phyloP scores from a whole-genome alignment of 2,888 invertebrate species.

The Drosophila helvetica region DNA sequence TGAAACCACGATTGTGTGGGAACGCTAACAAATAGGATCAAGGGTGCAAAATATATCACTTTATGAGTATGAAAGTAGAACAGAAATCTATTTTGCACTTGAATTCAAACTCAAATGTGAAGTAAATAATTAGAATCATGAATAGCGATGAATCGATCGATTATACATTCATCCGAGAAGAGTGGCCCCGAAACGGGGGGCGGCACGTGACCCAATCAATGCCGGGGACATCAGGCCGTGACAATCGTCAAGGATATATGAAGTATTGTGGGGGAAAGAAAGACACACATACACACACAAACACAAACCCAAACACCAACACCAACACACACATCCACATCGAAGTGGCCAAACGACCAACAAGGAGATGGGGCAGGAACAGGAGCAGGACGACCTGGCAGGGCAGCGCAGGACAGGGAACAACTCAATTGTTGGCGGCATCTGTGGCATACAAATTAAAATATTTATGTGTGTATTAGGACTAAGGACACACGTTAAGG shows the following conservation, averaged over 20 bases:
- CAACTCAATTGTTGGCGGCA: slow-evolving; percentile 67
- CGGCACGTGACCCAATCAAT: slow-evolving; percentile 72
- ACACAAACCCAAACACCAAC: too few relatives aligned
- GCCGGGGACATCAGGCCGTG: slow-evolving; percentile 62
- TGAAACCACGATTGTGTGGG: too few relatives aligned
- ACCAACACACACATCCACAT: neutral
- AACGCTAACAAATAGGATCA: too few relatives aligned
- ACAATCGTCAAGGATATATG: slow-evolving; percentile 43
- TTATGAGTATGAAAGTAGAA: neutral
- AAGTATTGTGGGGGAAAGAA: slow-evolving; percentile 22
- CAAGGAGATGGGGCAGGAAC: slow-evolving; percentile 15
- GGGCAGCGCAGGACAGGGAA: slow-evolving; percentile 18
- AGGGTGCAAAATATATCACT: too few relatives aligned
- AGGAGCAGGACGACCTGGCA: too few relatives aligned
- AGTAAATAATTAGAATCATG: neutral
- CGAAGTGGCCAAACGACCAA: slow-evolving; percentile 55
- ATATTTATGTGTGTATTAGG: slow-evolving; percentile 52
- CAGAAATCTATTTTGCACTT: neutral
- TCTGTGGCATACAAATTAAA: slow-evolving; percentile 75
- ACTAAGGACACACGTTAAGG: slow-evolving; percentile 39
- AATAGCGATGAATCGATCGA: slow-evolving; percentile 17
- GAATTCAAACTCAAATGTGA: neutral
- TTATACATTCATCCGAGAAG: neutral
- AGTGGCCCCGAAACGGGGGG: neutral
- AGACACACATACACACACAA: neutral